These are phyloP conservation scores for Passer domesticus DNA, from an alignment of 2,113 vertebrate genomes.

Conservation along the genomic window DNA sequence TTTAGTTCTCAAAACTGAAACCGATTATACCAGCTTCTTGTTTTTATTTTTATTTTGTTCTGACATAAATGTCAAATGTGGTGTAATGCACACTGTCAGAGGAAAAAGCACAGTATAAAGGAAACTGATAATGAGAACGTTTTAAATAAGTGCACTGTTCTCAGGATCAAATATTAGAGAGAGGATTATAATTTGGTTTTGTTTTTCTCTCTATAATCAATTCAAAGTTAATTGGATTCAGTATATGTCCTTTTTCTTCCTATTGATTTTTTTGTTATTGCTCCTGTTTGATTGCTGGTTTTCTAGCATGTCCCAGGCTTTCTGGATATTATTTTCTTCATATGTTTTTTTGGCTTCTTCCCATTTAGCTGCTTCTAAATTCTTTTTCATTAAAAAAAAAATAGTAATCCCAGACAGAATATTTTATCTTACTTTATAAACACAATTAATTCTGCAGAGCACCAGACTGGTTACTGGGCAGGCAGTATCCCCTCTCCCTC, in stretches of 20 bases:
- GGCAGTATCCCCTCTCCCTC: not conserved
- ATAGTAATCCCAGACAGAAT: not conserved
- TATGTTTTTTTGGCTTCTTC: not conserved
- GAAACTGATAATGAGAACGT: not conserved
- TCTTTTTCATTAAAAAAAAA: not conserved
- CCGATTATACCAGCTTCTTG: not conserved
- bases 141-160: not conserved
- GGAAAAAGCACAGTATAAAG: not conserved
- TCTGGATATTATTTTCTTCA: not conserved
- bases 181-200: not conserved
- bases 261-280: constrained; percentile 20
- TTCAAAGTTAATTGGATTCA: constrained; percentile 33
- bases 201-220: constrained; percentile 42
- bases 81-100: not conserved
- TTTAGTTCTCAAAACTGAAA: not conserved
- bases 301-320: not conserved
- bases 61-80: not conserved
- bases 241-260: not conserved
- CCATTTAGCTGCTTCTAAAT: not conserved
- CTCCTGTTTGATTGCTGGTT: constrained; percentile 3
- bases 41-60: constrained; percentile 1
- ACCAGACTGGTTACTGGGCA: not conserved
- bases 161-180: not conserved
- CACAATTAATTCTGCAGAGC: not conserved
- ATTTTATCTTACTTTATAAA: not conserved